Evolutionary conservation across 2,797 vertebrate species (phyloP), one percentile per base, ranked within the genome.

Genomic region (Bucorvus abyssinicus): DNA sequence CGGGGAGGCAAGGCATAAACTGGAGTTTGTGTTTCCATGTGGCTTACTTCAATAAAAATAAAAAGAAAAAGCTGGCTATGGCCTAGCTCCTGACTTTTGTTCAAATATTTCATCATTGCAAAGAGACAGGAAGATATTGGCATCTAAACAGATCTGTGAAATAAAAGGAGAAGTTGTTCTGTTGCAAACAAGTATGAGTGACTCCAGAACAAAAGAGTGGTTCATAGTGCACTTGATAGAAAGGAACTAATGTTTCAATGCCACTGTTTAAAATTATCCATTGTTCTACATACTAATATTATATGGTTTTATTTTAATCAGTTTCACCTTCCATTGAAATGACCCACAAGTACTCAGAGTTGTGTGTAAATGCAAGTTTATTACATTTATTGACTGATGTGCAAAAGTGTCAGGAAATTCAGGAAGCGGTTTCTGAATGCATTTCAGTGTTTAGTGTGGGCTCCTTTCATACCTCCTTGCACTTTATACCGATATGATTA

Each of bases 401-500:
- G 55, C 84, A 56, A 47, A 87, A 93, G 70, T 23, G 38, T 89
- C 71, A 74, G 47, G 60, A 93, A 90, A 96, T 71, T 81, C 36
- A 92, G 64, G 70, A 87, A 59, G 55, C 1, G 1, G 23, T 90
- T 87, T 93, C 84, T 89, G 74, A 87, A 68, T 88, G 50, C 38
- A 30, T 83, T 77, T 88, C 26, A n/a, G 2, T 65, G 67, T 77
- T 17, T 75, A 79, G 47, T 50, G 56, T 65, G 53, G 40, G 42
- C 75, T 89, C 20, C 60, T 94, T 94, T 94, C 77, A 79, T 69
- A 86, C 61, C 19, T 93, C 85, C 38, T 93, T 59, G 53, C 70
- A 81, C 78, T 84, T 88, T 92, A 92, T 69, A 87, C 65, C 55
- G 29, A 23, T 92, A 83, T 90, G 93, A 92, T 89, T 95, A 94